phyloP scores from a whole-genome alignment of 2,797 vertebrate species.

The Falco biarmicus region DNA sequence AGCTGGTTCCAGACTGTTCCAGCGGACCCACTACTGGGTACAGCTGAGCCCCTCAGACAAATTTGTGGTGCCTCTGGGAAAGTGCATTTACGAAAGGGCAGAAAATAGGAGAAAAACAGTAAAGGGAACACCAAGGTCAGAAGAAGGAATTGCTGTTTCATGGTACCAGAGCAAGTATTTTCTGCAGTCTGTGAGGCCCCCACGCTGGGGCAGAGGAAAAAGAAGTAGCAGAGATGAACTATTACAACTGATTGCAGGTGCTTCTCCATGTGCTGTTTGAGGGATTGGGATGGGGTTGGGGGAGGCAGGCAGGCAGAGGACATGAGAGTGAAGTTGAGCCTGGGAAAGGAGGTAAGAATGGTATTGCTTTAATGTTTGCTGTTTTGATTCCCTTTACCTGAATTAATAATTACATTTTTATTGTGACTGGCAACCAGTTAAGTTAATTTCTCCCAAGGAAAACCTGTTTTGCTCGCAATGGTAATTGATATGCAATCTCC shows the following conservation, averaged over 20 bases:
- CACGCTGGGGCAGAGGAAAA: not conserved
- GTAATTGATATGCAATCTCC: not conserved
- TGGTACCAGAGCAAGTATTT: not conserved
- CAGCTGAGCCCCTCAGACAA: not conserved
- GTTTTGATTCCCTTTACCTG: not conserved
- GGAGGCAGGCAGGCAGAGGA: not conserved
- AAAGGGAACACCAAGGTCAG: not conserved
- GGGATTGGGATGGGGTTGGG: not conserved
- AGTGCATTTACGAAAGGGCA: not conserved
- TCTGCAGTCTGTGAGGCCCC: not conserved
- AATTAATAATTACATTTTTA: not conserved
- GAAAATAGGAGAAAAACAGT: not conserved
- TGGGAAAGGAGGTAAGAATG: not conserved
- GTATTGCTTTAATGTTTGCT: not conserved
- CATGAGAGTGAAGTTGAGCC: not conserved
- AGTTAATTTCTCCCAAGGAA: not conserved
- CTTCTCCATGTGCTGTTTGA: not conserved
- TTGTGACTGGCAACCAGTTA: not conserved
- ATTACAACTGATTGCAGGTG: accelerated
- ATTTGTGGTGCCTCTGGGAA: not conserved
- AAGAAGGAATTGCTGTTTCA: not conserved
- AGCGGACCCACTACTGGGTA: accelerated
- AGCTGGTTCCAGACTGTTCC: not conserved
- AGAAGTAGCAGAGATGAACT: not conserved
- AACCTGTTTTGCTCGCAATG: not conserved